A percentile compares a stretch with the other conserved stretches of the same genome.
These are phyloP conservation scores for Astropecten irregularis DNA, from an alignment of 53 echinoderm and acorn worm species.

Conservation along the genomic window DNA sequence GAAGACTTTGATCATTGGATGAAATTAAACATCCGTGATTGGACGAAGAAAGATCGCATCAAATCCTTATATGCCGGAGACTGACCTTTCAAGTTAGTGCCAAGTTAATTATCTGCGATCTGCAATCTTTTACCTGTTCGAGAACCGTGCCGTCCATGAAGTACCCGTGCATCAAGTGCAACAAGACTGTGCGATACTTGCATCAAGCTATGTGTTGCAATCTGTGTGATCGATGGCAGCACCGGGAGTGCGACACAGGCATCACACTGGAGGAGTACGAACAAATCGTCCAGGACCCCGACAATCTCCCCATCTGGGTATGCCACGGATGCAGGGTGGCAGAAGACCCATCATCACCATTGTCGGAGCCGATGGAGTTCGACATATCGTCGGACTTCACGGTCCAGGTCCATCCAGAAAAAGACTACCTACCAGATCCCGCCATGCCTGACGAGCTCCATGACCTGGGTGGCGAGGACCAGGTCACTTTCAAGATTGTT, in stretches of 20 bases:
- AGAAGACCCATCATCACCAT: neutral
- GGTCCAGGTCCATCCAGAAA: neutral
- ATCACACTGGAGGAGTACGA: constrained; percentile 2
- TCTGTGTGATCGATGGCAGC: constrained; percentile 41
- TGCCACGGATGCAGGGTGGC: neutral
- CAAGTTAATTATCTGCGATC: too few species aligned
- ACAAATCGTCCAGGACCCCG: neutral
- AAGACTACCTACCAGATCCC: neutral
- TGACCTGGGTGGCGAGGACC: neutral
- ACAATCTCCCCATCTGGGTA: neutral
- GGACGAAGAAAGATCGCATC: neutral
- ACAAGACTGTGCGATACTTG: neutral
- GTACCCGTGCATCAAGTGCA: neutral
- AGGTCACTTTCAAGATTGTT: neutral
- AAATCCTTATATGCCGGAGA: neutral
- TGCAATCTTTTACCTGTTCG: too few species aligned
- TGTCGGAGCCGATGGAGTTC: too few species aligned
- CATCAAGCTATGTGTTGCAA: constrained; percentile 40
- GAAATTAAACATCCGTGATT: neutral
- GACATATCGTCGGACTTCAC: neutral
- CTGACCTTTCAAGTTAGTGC: too few species aligned
- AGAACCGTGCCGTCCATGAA: neutral
- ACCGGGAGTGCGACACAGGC: constrained; percentile 14
- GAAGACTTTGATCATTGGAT: neutral
- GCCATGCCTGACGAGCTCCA: neutral